Evolutionary conservation across 2,113 vertebrate species (phyloP), one percentile per base, ranked within the genome.

Genomic region (Amphilophus citrinellus): DNA sequence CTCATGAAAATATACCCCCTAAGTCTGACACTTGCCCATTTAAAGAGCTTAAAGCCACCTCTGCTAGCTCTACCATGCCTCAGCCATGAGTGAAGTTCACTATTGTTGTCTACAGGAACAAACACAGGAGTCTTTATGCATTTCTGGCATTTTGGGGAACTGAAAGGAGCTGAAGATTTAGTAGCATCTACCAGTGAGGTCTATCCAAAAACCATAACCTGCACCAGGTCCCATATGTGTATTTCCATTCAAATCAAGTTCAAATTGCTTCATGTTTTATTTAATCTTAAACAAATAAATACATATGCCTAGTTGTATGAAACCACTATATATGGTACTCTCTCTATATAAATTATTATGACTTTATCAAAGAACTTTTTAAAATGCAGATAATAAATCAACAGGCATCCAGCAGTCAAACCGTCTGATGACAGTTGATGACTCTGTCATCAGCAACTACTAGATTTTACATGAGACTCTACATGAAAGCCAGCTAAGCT

Each of bases 1-100:
- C n/a, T 27, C 17, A 30, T 32, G 30, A 83, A 89, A 78, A 81
- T 65, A 13, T 18, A 17, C n/a, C 39, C 47, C 82, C 61, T 73
- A 58, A 65, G 42, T 78, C 65, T 83, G 81, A 80, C 79, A 80
- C 78, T 47, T 78, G 77, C 24, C 65, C 60, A 79, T 87, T 61
- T 80, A 61, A 47, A 27, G 73, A 73, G 44, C 6, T 47, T 5
- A 53, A 73, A 14, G 66, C 44, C 27, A 32, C 44, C 10, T 73
- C 44, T 73, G 24, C 24, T 13, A 71, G 50, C 44, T 50, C 5
- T 71, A 7, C 10, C 10, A 42, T 44, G 47, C 15, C 47, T 5
- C 2, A 17, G 47, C 5, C 10, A 50, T 50, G 47, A 50, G 13
- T 50, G 6, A 50, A 50, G 15, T 14, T 50, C 5, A 6, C 47